These are phyloP conservation scores for Podarcis raffonei DNA, from an alignment of 2,113 vertebrate species.

Conservation along the genomic window DNA sequence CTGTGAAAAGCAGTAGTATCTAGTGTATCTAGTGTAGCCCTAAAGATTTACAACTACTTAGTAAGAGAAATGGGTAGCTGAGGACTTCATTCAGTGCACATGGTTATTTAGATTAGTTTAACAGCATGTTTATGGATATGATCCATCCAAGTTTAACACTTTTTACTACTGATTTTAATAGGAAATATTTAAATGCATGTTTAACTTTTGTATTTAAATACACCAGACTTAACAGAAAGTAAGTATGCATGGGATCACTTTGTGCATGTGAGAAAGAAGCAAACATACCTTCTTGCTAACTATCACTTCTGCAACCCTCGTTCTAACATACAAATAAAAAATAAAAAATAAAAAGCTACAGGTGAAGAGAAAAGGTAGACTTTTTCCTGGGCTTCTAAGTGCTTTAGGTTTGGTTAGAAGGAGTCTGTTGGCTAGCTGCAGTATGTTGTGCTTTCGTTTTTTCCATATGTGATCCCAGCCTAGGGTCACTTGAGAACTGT, in stretches of 20 bases:
- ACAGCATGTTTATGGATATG: background rate
- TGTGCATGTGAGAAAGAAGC: background rate
- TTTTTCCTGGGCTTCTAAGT: background rate
- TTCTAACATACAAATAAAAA: background rate
- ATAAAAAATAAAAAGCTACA: background rate
- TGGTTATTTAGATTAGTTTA: background rate
- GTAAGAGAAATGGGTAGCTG: background rate
- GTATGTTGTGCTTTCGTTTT: conserved; percentile 67
- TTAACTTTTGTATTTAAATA: background rate
- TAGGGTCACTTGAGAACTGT: conserved; percentile 71
- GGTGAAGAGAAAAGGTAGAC: conserved; percentile 35
- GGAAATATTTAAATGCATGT: background rate
- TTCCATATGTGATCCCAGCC: conserved; percentile 73
- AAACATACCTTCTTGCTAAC: background rate
- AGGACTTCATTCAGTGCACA: background rate
- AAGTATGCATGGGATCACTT: background rate
- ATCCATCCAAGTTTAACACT: background rate
- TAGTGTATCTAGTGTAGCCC: background rate
- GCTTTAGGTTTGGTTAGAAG: conserved; percentile 60
- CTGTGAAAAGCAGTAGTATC: background rate
- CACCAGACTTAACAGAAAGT: background rate
- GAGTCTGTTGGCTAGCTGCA: conserved; percentile 67
- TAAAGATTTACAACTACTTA: background rate
- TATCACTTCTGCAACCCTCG: background rate
- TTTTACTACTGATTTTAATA: background rate